Percentiles rank a stretch among this genome's conserved stretches.
These are phyloP conservation scores for Chrosomus eos DNA, from an alignment of 2,797 vertebrate genomes.

Conservation along the genomic window DNA sequence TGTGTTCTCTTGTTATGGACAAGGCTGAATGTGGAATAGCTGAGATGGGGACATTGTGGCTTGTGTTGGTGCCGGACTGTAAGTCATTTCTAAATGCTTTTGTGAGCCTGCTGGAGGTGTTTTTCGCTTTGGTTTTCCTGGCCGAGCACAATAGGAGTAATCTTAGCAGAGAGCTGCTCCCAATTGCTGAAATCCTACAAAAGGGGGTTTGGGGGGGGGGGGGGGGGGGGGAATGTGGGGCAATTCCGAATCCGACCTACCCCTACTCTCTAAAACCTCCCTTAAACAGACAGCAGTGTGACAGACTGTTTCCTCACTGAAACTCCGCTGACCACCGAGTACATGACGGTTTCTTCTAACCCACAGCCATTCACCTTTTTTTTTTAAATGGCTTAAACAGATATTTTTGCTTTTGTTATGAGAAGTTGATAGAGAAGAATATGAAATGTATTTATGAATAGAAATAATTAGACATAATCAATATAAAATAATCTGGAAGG, in stretches of 20 bases:
- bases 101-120: slow-evolving; percentile 69
- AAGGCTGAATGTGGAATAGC: slow-evolving; percentile 66
- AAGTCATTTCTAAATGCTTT: slow-evolving; percentile 73
- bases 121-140: slow-evolving; percentile 73
- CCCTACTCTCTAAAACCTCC: slow-evolving; percentile 68
- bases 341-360: slow-evolving; percentile 66
- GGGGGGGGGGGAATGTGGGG: slow-evolving; percentile 68
- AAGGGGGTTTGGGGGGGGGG: slow-evolving; percentile 62
- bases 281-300: slow-evolving; percentile 70
- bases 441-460: slow-evolving; percentile 1
- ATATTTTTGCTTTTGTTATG: neutral
- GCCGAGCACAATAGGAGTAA: slow-evolving; percentile 77
- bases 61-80: slow-evolving; percentile 59
- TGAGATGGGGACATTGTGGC: slow-evolving; percentile 60
- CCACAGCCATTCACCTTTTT: slow-evolving; percentile 31
- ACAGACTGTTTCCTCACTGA: slow-evolving; percentile 70
- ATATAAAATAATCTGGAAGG: neutral
- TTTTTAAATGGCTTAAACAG: neutral
- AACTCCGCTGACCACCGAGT: slow-evolving; percentile 58
- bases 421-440: neutral
- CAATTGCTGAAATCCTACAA: slow-evolving; percentile 74
- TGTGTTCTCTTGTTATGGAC: slow-evolving; percentile 65
- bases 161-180: slow-evolving; percentile 75
- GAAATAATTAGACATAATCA: neutral
- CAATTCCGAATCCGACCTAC: slow-evolving; percentile 72